phyloP scores from a whole-genome alignment of 2,113 vertebrate species.

The Phocoena phocoena region DNA sequence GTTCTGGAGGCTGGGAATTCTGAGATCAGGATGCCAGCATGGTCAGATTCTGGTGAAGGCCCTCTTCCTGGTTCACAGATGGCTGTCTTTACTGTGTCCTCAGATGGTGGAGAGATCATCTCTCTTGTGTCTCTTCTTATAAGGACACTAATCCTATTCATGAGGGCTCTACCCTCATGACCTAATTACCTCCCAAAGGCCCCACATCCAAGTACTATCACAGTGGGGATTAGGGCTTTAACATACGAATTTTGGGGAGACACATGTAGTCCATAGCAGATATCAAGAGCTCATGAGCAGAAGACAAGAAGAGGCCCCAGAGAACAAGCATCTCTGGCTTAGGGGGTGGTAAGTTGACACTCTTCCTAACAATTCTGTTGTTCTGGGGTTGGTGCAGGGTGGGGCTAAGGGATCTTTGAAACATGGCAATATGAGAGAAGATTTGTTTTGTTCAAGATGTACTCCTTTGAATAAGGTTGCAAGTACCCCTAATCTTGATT shows the following conservation, averaged over 20 bases:
- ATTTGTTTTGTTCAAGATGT: background rate
- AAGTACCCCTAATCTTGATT: background rate
- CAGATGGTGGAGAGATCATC: background rate
- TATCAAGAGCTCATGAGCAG: background rate
- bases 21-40: background rate
- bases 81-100: background rate
- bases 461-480: background rate
- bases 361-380: background rate
- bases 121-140: background rate
- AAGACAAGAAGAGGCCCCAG: background rate
- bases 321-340: background rate
- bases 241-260: background rate
- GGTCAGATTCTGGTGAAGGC: background rate
- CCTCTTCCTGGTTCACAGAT: background rate
- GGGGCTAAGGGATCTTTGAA: background rate
- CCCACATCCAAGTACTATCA: background rate
- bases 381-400: background rate
- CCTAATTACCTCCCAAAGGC: background rate
- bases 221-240: background rate
- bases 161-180: background rate
- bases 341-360: background rate
- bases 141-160: background rate
- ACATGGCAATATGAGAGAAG: background rate
- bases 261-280: background rate
- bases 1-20: background rate